phyloP scores from a whole-genome alignment of 1,140 invertebrate genomes.

The Zaprionus gabonicus region DNA sequence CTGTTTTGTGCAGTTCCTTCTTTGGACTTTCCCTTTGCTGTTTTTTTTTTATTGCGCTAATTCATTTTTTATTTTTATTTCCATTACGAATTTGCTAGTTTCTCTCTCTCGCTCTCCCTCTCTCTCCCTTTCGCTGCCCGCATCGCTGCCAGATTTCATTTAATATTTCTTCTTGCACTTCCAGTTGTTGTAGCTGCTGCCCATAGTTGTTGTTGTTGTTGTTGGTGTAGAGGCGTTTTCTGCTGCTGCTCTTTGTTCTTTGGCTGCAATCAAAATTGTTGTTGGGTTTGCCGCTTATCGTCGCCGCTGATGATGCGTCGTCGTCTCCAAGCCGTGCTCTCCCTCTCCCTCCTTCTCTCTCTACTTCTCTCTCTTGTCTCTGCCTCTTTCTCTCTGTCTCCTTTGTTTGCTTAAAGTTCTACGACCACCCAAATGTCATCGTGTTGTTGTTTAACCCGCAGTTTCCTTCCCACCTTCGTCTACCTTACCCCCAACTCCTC shows the following conservation, averaged over 20 bases:
- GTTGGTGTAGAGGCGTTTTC: background rate
- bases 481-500: background rate
- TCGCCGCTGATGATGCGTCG: conserved; percentile 20
- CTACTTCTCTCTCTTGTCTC: too few species aligned
- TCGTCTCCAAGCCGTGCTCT: conserved; percentile 6
- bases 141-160: conserved; percentile 11
- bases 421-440: conserved; percentile 48
- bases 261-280: conserved; percentile 46
- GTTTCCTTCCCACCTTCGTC: conserved; percentile 7
- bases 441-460: conserved; percentile 41
- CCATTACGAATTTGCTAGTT: conserved; percentile 50
- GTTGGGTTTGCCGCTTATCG: conserved; percentile 9
- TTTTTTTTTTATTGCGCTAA: background rate
- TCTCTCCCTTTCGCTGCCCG: conserved; percentile 1
- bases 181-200: background rate
- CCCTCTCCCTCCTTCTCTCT: background rate
- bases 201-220: conserved; percentile 3
- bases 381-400: background rate
- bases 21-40: background rate
- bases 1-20: conserved; percentile 47
- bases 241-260: conserved; percentile 47
- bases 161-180: background rate
- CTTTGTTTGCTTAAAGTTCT: conserved; percentile 54
- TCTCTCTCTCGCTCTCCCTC: background rate
- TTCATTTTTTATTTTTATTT: conserved; percentile 9